Percentiles rank a stretch among this genome's conserved stretches.
Evolutionary conservation across 2,797 vertebrate species (phyloP).

Genomic region (Chaunax sp.): DNA sequence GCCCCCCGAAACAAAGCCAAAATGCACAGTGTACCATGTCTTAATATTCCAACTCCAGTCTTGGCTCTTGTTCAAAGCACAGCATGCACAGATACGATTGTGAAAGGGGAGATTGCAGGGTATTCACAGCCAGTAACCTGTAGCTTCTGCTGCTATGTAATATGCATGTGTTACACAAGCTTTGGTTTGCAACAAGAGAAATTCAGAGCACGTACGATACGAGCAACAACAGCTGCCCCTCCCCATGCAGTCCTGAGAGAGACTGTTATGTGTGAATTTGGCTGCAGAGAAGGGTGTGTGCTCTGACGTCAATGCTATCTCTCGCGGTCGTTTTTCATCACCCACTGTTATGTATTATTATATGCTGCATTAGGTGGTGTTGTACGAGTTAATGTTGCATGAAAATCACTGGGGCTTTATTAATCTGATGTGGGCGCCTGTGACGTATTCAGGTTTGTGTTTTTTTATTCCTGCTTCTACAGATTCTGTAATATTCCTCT

Average conservation of each 20-base stretch:
- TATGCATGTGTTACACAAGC: conserved; percentile 72
- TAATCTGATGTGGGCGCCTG: conserved; percentile 58
- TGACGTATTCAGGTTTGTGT: conserved; percentile 46
- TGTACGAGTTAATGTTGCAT: conserved; percentile 43
- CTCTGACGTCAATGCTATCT: conserved; percentile 78
- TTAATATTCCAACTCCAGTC: background rate
- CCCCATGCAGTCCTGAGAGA: conserved; percentile 70
- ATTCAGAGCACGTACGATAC: conserved; percentile 78
- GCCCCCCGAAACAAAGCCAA: conserved; percentile 18
- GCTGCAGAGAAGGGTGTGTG: conserved; percentile 80
- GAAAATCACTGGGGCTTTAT: conserved; percentile 51
- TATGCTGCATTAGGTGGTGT: conserved; percentile 9
- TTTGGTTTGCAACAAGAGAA: conserved; percentile 54
- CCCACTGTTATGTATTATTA: conserved; percentile 46
- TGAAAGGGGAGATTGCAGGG: conserved; percentile 13
- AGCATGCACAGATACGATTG: background rate
- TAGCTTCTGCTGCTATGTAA: conserved; percentile 61
- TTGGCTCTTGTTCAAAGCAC: conserved; percentile 10
- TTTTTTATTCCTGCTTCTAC: conserved; percentile 43
- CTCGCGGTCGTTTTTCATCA: conserved; percentile 42
- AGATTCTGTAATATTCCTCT: conserved; percentile 76
- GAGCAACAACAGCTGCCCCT: conserved; percentile 76
- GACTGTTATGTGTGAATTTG: conserved; percentile 70
- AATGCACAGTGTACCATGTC: background rate
- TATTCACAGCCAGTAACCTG: conserved; percentile 57